Evolutionary conservation across 2,113 vertebrate species (phyloP).

Genomic region (Microtus oregoni): DNA sequence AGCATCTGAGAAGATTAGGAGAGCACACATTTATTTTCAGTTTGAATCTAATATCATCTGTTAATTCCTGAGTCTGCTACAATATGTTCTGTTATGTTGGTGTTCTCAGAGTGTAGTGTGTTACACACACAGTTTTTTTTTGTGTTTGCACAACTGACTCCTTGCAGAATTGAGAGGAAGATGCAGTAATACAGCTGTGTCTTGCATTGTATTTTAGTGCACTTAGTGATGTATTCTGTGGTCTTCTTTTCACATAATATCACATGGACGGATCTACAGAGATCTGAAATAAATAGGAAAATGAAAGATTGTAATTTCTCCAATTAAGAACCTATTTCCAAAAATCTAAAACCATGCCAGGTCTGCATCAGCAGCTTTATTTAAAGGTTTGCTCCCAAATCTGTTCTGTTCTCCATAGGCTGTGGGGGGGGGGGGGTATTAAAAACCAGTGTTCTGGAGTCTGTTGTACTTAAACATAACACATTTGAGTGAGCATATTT

Average conservation of each 20-base stretch:
- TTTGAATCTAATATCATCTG: slow-evolving; percentile 24
- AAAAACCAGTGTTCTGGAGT: slow-evolving; percentile 24
- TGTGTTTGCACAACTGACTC: background rate
- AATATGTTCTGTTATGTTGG: background rate
- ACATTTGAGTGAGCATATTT: background rate
- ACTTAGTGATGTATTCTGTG: background rate
- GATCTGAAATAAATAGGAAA: background rate
- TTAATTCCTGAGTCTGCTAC: background rate
- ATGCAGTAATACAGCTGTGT: background rate
- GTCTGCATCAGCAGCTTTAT: background rate
- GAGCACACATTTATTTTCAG: slow-evolving; percentile 29
- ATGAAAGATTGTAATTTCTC: background rate
- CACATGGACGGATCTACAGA: background rate
- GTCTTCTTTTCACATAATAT: background rate
- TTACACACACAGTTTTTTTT: background rate
- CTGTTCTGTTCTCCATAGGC: background rate
- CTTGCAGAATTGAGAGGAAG: background rate
- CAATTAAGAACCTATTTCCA: background rate
- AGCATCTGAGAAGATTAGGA: background rate
- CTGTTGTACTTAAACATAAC: background rate
- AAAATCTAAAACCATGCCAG: background rate
- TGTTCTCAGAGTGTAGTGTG: background rate
- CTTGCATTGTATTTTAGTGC: background rate
- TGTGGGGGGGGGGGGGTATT: background rate
- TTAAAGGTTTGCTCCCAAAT: slow-evolving; percentile 16